Percentiles rank a stretch among this genome's conserved stretches.
phyloP scores from a whole-genome alignment of 1,140 invertebrate genomes.

The Coboldia fuscipes region DNA sequence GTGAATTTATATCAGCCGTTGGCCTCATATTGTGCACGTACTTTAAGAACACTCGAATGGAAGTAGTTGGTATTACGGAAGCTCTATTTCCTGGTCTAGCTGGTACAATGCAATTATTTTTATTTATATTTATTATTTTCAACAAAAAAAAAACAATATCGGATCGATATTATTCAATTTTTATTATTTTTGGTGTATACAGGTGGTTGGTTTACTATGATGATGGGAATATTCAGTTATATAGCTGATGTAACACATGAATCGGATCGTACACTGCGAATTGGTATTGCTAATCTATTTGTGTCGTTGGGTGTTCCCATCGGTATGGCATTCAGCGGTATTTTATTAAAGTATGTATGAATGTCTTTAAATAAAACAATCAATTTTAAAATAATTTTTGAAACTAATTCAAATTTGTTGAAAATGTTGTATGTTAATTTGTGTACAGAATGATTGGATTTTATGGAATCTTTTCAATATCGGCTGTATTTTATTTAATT shows the following conservation, averaged over 20 bases:
- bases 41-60: conserved; percentile 54
- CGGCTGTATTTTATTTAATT: conserved; percentile 45
- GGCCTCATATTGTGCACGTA: conserved; percentile 59
- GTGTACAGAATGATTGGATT: conserved; percentile 42
- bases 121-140: not conserved
- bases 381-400: not conserved
- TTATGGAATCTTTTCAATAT: conserved; percentile 56
- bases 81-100: conserved; percentile 55
- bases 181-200: not conserved
- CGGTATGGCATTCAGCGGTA: conserved; percentile 51
- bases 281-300: conserved; percentile 65
- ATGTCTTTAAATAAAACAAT: too few species aligned
- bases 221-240: conserved; percentile 78
- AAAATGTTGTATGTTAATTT: not conserved
- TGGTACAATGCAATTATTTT: conserved; percentile 4
- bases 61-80: conserved; percentile 50
- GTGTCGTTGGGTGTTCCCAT: conserved; percentile 59
- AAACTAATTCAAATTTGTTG: not conserved
- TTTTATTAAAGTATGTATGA: conserved; percentile 31
- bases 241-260: conserved; percentile 66
- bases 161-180: too few species aligned
- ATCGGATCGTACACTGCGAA: conserved; percentile 55
- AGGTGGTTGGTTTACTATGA: conserved; percentile 70
- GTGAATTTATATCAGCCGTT: conserved; percentile 52
- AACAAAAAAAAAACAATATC: not conserved